Conservation (phyloP, 2,113 vertebrate species). For the Halichoeres trimaculatus region DNA sequence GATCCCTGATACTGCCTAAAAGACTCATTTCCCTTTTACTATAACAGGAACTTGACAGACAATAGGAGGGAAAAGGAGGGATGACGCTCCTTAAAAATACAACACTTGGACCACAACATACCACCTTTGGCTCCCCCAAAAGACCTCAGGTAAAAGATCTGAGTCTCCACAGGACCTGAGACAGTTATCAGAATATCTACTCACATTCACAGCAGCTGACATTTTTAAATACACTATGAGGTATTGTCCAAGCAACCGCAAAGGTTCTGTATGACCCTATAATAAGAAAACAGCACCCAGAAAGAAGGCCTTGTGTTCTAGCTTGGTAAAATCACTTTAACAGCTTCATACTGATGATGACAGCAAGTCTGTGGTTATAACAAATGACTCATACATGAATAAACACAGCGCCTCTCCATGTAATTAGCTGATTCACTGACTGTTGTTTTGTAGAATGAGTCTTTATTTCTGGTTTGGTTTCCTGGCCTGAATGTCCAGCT, state of each 20-base stretch:
- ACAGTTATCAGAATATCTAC: constrained; percentile 37
- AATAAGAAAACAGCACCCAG: constrained; percentile 30
- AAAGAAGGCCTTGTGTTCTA: constrained; percentile 32
- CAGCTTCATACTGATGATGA: constrained; percentile 42
- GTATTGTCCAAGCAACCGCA: constrained; percentile 20
- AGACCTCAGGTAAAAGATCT: constrained; percentile 35
- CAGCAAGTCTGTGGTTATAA: constrained; percentile 42
- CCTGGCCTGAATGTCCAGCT: constrained; percentile 39
- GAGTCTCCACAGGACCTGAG: constrained; percentile 59
- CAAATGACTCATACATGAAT: constrained; percentile 53
- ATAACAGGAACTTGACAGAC: constrained; percentile 30
- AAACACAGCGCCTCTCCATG: constrained; percentile 40
- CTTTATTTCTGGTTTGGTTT: constrained; percentile 30
- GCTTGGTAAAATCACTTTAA: constrained; percentile 30
- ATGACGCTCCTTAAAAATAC: constrained; percentile 28
- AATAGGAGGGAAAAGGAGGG: background rate
- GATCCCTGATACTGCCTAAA: background rate
- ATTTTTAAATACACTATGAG: constrained; percentile 7
- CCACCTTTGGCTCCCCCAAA: constrained; percentile 40
- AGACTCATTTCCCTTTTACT: constrained; percentile 32
- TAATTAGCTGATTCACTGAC: constrained; percentile 64
- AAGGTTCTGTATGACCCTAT: constrained; percentile 23
- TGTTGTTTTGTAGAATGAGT: constrained; percentile 31
- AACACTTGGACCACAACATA: constrained; percentile 70
- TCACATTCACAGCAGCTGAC: constrained; percentile 42